Evolutionary conservation across 2,888 invertebrate species (phyloP).

Genomic region (Lasiommata megera): DNA sequence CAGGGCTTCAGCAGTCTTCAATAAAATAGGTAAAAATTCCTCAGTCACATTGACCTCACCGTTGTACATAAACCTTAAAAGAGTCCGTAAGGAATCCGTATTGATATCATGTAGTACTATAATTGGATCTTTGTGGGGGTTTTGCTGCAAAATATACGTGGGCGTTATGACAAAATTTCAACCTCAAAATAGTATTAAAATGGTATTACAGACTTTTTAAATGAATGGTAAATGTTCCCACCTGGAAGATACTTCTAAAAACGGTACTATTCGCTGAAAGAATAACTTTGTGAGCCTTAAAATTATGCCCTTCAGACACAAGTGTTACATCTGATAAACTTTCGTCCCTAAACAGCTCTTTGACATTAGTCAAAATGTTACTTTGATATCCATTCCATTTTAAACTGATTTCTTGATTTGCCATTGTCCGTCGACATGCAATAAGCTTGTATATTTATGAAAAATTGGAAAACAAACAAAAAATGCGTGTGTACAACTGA

Average conservation of each 20-base stretch:
- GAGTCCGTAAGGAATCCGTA: slow-evolving; percentile 83
- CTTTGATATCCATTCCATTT: slow-evolving; percentile 86
- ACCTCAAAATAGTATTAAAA: slow-evolving; percentile 4
- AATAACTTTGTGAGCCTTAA: slow-evolving; percentile 86
- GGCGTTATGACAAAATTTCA: slow-evolving; percentile 46
- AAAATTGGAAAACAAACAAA: slow-evolving; percentile 38
- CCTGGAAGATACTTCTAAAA: slow-evolving; percentile 84
- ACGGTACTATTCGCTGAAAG: slow-evolving; percentile 85
- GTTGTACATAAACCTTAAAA: slow-evolving; percentile 87
- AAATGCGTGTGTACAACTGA: slow-evolving; percentile 20
- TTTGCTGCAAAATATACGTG: slow-evolving; percentile 81
- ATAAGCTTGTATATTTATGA: slow-evolving; percentile 35
- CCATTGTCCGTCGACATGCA: slow-evolving; percentile 52
- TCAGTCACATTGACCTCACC: slow-evolving; percentile 88
- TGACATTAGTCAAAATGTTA: slow-evolving; percentile 84
- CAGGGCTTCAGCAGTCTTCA: slow-evolving; percentile 85
- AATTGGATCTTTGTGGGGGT: slow-evolving; percentile 88
- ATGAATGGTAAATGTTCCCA: slow-evolving; percentile 41
- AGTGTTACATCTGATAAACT: slow-evolving; percentile 85
- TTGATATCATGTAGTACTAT: slow-evolving; percentile 88
- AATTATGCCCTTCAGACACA: slow-evolving; percentile 84
- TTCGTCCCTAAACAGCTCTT: slow-evolving; percentile 84
- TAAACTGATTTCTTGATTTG: slow-evolving; percentile 83
- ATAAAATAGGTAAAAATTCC: slow-evolving; percentile 83
- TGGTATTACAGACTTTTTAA: neutral